Evolutionary conservation across 1,140 invertebrate genomes (phyloP).

Genomic region (Nasonia longicornis): DNA sequence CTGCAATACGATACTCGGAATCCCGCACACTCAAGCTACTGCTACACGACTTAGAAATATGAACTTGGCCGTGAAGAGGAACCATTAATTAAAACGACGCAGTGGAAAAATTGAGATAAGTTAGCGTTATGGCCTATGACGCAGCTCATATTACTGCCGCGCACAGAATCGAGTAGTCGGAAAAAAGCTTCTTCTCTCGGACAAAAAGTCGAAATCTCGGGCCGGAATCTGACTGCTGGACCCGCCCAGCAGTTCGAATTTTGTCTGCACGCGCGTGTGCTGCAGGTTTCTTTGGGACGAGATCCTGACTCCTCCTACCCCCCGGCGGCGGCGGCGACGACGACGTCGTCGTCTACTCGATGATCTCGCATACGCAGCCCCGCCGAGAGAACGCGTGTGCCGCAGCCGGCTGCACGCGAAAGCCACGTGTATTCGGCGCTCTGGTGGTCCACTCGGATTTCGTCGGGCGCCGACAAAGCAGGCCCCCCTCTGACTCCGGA

Average conservation of each 20-base stretch:
- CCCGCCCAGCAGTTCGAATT: background rate
- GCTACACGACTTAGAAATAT: background rate
- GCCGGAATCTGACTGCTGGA: constrained; percentile 10
- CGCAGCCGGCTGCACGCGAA: background rate
- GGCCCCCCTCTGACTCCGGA: constrained; percentile 14
- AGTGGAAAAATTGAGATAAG: too few species aligned
- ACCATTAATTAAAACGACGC: background rate
- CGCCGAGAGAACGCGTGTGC: background rate
- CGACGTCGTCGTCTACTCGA: background rate
- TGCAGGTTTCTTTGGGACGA: background rate
- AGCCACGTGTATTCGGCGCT: constrained; percentile 14
- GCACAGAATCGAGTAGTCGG: background rate
- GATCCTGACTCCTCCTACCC: background rate
- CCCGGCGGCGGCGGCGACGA: background rate
- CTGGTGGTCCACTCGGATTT: constrained; percentile 23
- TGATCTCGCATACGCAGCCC: background rate
- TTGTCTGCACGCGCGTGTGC: background rate
- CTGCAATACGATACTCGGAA: constrained; percentile 36
- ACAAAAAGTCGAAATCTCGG: constrained; percentile 16
- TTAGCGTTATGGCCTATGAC: too few species aligned
- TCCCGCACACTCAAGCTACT: background rate
- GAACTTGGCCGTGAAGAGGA: background rate
- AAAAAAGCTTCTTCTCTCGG: background rate
- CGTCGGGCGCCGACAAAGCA: constrained; percentile 14
- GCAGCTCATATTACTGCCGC: background rate